phyloP scores from a whole-genome alignment of 2,888 invertebrate species.

The Leucoma salicis region DNA sequence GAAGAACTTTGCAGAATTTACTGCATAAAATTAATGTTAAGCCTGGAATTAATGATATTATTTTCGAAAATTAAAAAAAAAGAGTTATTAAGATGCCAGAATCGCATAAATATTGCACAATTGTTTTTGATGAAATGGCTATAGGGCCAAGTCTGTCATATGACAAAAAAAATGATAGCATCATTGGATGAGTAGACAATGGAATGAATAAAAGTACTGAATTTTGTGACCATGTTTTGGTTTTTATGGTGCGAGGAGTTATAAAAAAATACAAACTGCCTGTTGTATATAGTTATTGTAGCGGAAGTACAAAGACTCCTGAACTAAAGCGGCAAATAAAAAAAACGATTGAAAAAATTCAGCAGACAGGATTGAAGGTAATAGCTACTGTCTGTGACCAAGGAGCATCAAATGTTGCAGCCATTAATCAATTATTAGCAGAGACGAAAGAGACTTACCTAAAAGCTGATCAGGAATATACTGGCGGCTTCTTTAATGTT shows the following conservation, averaged over 20 bases:
- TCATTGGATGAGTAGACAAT: constrained; percentile 6
- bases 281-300: neutral
- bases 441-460: constrained; percentile 3
- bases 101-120: constrained; percentile 1
- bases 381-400: constrained; percentile 13
- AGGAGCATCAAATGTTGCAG: constrained; percentile 12
- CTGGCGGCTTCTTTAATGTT: constrained; percentile 1
- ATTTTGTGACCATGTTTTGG: neutral
- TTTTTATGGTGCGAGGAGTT: neutral
- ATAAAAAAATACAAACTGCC: neutral
- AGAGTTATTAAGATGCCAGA: constrained; percentile 4
- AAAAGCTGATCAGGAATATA: neutral
- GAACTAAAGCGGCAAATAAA: neutral
- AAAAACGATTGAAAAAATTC: neutral
- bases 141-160: constrained; percentile 1
- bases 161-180: constrained; percentile 1
- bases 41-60: constrained; percentile 7
- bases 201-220: neutral
- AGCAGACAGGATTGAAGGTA: constrained; percentile 8
- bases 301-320: neutral
- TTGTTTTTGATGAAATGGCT: constrained; percentile 9
- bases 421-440: constrained; percentile 3
- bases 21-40: constrained; percentile 6
- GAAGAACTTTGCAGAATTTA: constrained; percentile 11
- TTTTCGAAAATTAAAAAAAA: constrained; percentile 9